Conservation (phyloP, 1,140 invertebrate genomes). For the Xylocopa sonorina region DNA sequence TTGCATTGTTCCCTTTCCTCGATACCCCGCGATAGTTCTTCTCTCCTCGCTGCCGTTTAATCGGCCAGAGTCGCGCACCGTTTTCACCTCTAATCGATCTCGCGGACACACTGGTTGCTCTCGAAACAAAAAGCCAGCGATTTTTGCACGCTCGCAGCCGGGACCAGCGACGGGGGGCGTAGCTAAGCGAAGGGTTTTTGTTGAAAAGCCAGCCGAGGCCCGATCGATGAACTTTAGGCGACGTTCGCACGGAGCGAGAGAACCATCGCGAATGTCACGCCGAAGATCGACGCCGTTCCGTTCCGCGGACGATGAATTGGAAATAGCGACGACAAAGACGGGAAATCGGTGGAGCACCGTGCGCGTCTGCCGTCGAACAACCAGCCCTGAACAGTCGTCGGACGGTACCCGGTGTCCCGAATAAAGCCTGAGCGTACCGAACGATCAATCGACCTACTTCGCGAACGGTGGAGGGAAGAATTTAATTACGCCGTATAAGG, state of each 20-base stretch:
- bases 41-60: neutral
- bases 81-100: constrained; percentile 20
- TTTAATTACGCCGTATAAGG: constrained; percentile 47
- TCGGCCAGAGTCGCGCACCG: constrained; percentile 1
- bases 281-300: neutral
- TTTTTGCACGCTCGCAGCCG: constrained; percentile 13
- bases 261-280: neutral
- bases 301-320: neutral
- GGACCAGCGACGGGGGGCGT: neutral
- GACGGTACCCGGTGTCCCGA: neutral
- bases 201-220: constrained; percentile 13
- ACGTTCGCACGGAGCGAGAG: neutral
- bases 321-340: neutral
- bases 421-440: neutral
- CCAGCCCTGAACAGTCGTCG: neutral
- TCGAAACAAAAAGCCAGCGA: constrained; percentile 24
- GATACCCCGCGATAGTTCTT: neutral
- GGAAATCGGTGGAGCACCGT: neutral
- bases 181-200: constrained; percentile 27
- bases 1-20: neutral
- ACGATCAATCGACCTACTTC: constrained; percentile 2
- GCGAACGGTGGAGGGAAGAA: neutral
- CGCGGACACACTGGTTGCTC: neutral
- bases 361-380: neutral
- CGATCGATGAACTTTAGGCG: constrained; percentile 38